Evolutionary conservation across 1,140 invertebrate genomes (phyloP), one percentile per base, ranked within the genome.

Genomic region (Steinernema feltiae): DNA sequence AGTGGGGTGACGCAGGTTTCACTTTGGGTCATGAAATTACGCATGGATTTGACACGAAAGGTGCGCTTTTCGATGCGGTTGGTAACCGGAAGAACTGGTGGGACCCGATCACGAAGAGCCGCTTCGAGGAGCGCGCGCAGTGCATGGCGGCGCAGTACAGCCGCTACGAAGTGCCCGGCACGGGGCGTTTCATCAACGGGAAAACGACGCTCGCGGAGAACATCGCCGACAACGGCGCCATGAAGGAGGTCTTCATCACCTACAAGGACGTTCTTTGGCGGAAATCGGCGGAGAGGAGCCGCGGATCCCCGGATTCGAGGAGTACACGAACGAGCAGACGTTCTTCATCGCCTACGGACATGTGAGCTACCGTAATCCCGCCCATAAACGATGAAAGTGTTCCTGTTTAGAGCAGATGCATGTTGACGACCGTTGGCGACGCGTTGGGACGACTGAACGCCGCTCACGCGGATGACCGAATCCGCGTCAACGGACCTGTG

Each of bases 81-180:
- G 94, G 94, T 35, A 95, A 94, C 85, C 87, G 93, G 48, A 88
- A 90, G 0, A 91, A 93, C 74, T 96, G 94, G 93, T 98, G 95
- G 94, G 78, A 63, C n/a, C 63, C 32, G 32, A 41, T 30, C 30
- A 71, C 79, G 17, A 29, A 77, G 70, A 71, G 76, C 0, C 71
- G 53, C 0, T 81, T 81, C 73, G 70, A 78, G 46, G 94, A 93
- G 84, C 87, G 93, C 31, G 88, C 90, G 0, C 91, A 93, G 75
- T 97, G 94, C 86, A 96, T 96, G 82, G 88, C 96, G 29, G 89
- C 94, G 30, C 94, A 97, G 82, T 98, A 97, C 81, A 90, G 90
- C 69, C 89, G 90, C 48, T 96, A 92, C 84, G 92, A 91, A 73
- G 91, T 91, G 0, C 87, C 89, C 17, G 90, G 91, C 88, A 90